Evolutionary conservation across 2,888 invertebrate genomes (phyloP), one percentile per base, ranked within the genome.

Genomic region (Allophyes oxyacanthae): DNA sequence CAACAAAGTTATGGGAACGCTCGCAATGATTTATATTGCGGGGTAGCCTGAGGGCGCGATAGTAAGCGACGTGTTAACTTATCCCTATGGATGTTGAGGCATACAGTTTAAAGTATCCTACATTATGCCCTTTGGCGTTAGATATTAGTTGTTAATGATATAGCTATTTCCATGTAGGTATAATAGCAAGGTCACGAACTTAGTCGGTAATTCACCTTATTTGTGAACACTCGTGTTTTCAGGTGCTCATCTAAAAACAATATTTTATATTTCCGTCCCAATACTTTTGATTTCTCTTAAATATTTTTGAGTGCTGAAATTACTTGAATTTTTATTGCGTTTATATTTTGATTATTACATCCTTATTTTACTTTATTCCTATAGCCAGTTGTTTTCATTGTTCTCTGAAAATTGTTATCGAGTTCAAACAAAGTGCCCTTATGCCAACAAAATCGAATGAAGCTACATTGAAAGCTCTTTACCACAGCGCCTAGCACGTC

Each of bases 11-110:
- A 81, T 82, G 79, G 78, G 75, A 72, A 75, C 78, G 77, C 75
- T 75, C 61, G 65, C 77, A 78, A 89, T 90, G 89, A 90, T 90
- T 89, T 89, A 90, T 89, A 86, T 79, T 82, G 72, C 67, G 78
- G 85, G 85, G 77, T 80, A 81, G 79, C 87, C 89, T 82, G 64
- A 74, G 84, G 84, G 88, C 76, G 74, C 78, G 82, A 81, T 85
- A 84, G 77, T 67, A 61, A 78, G 81, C 74, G 82, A 80, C 74
- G 79, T 82, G 83, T 84, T 84, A 83, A 85, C 81, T 81, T 81
- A 82, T 83, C 83, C 84, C 81, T 62, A 72, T 78, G 81, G 83
- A 81, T 81, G 75, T 70, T 62, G 70, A 64, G 52, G 73, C 66
- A 71, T 72, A 64, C 37, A 53, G 57, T 38, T 55, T 61, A 75